Evolutionary conservation across 1,140 invertebrate genomes (phyloP), one percentile per base, ranked within the genome.

Genomic region (Drosophila santomea): DNA sequence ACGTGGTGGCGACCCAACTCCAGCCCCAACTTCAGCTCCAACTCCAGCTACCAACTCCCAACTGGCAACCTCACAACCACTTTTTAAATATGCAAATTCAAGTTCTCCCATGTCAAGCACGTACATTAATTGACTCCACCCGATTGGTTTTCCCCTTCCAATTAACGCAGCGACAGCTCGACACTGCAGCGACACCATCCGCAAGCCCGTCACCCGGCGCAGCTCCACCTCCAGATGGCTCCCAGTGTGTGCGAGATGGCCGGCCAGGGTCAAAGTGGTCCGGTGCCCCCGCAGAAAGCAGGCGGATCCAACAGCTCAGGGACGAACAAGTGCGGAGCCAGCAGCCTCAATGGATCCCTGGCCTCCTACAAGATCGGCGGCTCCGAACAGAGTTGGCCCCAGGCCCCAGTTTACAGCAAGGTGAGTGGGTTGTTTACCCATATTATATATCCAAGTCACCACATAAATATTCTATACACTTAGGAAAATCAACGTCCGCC

Each of bases 401-500:
- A 92, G 57, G 77, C 78, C 7, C 79, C 83, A 0, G 67, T 90
- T 7, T 91, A 72, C 23, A 92, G 85, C 57, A 92, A 92, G 66
- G 84, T 88, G 41, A 62, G 75, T 61, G 6, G 11, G 7, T n/a
- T 15, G 4, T 6, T 1, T 15, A 10, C 7, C 6, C 20, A 15
- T 15, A n/a, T 15, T 17, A 61, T 45, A 36, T 12, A 39, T 14
- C 38, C 23, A 43, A 61, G 14, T 15, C 20, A 63, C 17, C 2
- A 32, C 6, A 4, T 4, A 0, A 10, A 5, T 28, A 6, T 11
- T 5, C 2, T 15, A 32, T 41, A 0, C n/a, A 3, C 11, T 2
- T n/a, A 97, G 96, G 96, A 97, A 89, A 96, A 97, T 78, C 95
- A 96, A 84, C 93, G 97, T 54, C 96, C 97, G 52, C 97, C 97